These are phyloP conservation scores for Bovichtus diacanthus DNA, from an alignment of 2,797 vertebrate genomes.

Conservation along the genomic window DNA sequence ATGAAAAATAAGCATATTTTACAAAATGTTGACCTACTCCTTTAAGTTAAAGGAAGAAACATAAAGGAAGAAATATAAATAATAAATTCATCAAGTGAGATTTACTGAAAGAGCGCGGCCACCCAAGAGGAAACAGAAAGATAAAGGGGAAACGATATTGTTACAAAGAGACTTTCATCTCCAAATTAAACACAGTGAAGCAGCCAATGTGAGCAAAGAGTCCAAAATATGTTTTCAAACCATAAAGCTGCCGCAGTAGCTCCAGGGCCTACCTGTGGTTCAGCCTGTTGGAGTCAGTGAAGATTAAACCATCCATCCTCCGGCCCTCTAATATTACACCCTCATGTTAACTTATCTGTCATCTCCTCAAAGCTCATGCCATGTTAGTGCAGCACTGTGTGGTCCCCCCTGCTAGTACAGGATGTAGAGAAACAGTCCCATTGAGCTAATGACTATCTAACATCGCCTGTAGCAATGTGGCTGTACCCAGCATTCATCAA, in stretches of 20 bases:
- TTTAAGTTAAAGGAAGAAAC: not conserved
- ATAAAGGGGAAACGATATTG: slow-evolving; percentile 9
- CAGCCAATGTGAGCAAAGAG: slow-evolving; percentile 21
- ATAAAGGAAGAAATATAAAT: not conserved
- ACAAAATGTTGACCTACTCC: not conserved
- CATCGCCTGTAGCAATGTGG: slow-evolving; percentile 66
- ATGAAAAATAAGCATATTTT: not conserved
- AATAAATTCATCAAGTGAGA: slow-evolving; percentile 1
- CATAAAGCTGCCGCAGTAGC: slow-evolving; percentile 56
- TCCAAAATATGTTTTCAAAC: slow-evolving; percentile 41
- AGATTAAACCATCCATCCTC: slow-evolving; percentile 72
- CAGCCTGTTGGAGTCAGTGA: slow-evolving; percentile 44
- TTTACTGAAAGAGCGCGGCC: slow-evolving; percentile 4
- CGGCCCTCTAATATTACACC: slow-evolving; percentile 67
- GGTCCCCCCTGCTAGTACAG: slow-evolving; percentile 64
- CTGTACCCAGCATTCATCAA: slow-evolving; percentile 75
- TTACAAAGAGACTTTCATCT: slow-evolving; percentile 44
- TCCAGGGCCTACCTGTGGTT: slow-evolving; percentile 62
- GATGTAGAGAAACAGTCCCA: slow-evolving; percentile 60
- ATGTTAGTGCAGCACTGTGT: slow-evolving; percentile 71
- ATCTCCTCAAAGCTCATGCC: slow-evolving; percentile 60
- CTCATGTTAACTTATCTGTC: slow-evolving; percentile 64
- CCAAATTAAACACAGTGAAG: slow-evolving; percentile 19
- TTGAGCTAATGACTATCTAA: slow-evolving; percentile 73
- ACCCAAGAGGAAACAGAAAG: slow-evolving; percentile 18